These are phyloP conservation scores for Tipula unca DNA, from an alignment of 2,888 invertebrate species.

Conservation along the genomic window DNA sequence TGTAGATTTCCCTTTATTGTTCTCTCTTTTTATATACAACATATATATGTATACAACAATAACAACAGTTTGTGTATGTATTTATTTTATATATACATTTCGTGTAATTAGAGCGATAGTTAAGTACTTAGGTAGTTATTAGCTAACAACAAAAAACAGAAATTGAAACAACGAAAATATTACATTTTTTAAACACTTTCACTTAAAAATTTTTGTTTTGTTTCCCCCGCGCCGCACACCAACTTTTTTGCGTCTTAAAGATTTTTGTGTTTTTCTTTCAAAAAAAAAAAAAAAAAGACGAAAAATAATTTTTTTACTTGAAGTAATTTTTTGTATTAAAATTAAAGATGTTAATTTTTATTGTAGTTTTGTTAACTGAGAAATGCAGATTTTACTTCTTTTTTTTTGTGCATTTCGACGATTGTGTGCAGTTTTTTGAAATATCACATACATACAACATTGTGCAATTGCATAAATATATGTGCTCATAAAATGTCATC, in stretches of 20 bases:
- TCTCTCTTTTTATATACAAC: background rate
- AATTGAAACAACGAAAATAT: background rate
- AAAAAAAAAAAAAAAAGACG: background rate
- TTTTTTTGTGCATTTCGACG: background rate
- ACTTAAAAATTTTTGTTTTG: background rate
- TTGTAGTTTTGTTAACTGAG: background rate
- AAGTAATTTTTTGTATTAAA: background rate
- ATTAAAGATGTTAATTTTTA: background rate
- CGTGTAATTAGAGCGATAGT: background rate
- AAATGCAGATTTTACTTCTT: background rate
- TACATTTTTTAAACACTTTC: background rate
- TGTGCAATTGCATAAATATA: background rate
- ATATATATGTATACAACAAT: background rate
- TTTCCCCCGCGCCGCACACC: background rate
- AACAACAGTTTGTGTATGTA: background rate
- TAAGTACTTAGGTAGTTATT: background rate
- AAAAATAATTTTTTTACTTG: background rate
- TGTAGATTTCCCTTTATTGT: background rate
- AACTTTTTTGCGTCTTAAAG: background rate
- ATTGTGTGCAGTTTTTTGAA: background rate
- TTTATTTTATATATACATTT: background rate
- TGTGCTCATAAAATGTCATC: background rate
- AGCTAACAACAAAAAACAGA: background rate
- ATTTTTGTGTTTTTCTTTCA: background rate
- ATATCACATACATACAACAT: background rate